Conservation (phyloP, 1,140 invertebrate species). For the Musca vetustissima region DNA sequence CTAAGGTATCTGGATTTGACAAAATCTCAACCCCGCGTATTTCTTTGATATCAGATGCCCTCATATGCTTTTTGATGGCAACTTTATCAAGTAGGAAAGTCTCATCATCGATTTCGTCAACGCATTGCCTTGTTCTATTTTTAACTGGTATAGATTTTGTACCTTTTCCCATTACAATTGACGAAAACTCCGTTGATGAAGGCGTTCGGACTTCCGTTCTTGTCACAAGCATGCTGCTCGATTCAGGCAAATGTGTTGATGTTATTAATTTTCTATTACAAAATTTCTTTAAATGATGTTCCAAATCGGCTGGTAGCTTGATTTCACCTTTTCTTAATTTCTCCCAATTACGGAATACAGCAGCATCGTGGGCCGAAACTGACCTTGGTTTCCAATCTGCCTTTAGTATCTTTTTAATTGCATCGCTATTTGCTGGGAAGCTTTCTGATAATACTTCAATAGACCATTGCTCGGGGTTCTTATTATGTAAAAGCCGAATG, state of each 20-base stretch:
- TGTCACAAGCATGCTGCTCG: background rate
- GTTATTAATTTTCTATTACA: constrained; percentile 34
- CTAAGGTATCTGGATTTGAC: too few relatives aligned
- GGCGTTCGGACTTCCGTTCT: constrained; percentile 38
- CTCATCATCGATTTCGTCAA: constrained; percentile 46
- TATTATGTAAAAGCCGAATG: constrained; percentile 69
- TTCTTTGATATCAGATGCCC: constrained; percentile 40
- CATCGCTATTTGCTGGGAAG: constrained; percentile 72
- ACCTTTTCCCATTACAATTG: constrained; percentile 36
- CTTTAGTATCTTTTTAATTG: constrained; percentile 64
- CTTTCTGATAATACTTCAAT: constrained; percentile 71
- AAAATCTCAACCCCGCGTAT: too few relatives aligned
- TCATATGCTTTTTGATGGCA: constrained; percentile 41
- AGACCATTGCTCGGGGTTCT: constrained; percentile 73
- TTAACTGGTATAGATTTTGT: background rate
- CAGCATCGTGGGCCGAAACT: constrained; percentile 65
- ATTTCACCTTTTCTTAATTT: constrained; percentile 61
- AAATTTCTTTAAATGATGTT: constrained; percentile 68
- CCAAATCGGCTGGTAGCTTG: constrained; percentile 54
- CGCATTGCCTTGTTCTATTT: constrained; percentile 28
- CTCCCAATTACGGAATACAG: constrained; percentile 69
- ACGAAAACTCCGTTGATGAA: constrained; percentile 51
- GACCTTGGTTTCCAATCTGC: constrained; percentile 64
- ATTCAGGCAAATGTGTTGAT: constrained; percentile 10
- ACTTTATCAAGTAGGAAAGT: constrained; percentile 49